phyloP scores from a whole-genome alignment of 2,888 invertebrate species.

The Melanchra persicariae region DNA sequence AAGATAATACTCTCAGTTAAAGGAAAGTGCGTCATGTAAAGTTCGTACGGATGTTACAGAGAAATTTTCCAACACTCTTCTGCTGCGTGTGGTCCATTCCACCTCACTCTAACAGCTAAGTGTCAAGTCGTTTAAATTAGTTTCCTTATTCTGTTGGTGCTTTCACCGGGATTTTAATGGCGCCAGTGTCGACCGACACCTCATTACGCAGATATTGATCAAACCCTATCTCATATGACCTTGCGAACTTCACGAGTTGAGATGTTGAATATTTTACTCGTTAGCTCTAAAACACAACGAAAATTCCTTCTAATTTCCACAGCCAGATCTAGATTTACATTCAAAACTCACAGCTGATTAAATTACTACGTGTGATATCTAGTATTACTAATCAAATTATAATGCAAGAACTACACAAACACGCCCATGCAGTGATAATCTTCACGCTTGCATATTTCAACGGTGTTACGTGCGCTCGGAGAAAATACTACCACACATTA shows the following conservation, averaged over 20 bases:
- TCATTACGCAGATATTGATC: constrained; percentile 85
- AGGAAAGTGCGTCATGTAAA: constrained; percentile 43
- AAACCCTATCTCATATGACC: constrained; percentile 78
- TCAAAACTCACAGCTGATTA: constrained; percentile 45
- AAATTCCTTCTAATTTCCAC: constrained; percentile 51
- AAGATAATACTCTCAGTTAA: constrained; percentile 19
- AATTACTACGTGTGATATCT: constrained; percentile 50
- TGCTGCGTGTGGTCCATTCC: constrained; percentile 72
- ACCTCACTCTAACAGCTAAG: constrained; percentile 68
- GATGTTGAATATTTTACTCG: constrained; percentile 73
- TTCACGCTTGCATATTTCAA: constrained; percentile 58
- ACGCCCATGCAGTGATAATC: constrained; percentile 56
- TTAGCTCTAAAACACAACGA: constrained; percentile 68
- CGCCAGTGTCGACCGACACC: constrained; percentile 78
- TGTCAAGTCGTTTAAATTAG: constrained; percentile 81
- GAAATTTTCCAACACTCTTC: constrained; percentile 56
- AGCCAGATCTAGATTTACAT: constrained; percentile 39
- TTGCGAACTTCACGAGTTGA: constrained; percentile 79
- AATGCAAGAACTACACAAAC: constrained; percentile 56
- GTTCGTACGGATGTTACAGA: constrained; percentile 33
- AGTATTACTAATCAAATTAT: constrained; percentile 58
- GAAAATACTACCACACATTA: constrained; percentile 56
- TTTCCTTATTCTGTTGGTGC: constrained; percentile 76
- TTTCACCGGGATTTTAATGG: constrained; percentile 82
- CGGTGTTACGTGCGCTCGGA: constrained; percentile 45